Evolutionary conservation across 2,113 vertebrate genomes (phyloP), one percentile per base, ranked within the genome.

Genomic region (Phrynosoma platyrhinos): DNA sequence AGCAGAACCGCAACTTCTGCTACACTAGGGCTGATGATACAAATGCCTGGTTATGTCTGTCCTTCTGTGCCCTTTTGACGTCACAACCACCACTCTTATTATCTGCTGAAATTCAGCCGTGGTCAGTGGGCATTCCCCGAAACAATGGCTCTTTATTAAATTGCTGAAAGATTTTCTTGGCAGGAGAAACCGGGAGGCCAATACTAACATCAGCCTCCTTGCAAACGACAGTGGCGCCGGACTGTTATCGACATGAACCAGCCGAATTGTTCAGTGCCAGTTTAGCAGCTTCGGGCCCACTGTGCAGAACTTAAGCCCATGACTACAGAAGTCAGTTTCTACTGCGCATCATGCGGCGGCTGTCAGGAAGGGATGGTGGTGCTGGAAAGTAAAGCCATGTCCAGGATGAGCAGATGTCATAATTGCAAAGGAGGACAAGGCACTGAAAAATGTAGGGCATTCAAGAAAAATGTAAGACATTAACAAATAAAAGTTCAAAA

Each of bases 131-230:
- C 58, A 25, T 55, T 66, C 13, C 42, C 71, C 25, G 72, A 52
- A 88, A 87, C 86, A 87, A 87, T 82, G 40, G 71, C 6, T 76
- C 79, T 82, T 87, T 87, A 62, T 82, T 66, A 75, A 82, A 82
- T 27, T 27, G n/a, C 36, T 13, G 79, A 79, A 87, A 72, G 58
- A 40, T 32, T 88, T 88, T 82, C 55, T 83, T 83, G 86, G 86
- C 86, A 82, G 71, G 86, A 66, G n/a, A 36, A 68, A 30, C 23
- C 40, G 71, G 36, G 72, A 88, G 79, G 62, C 74, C 55, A 52
- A 55, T 32, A 55, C 58, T 53, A 53, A 53, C 74, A 66, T 2
- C 74, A n/a, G 16, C 55, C 66, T 79, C 85, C 13, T 36, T 82
- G 86, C n/a, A 87, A 82, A 76, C 1, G 30, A 47, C 30, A 47